Base-by-base conservation (phyloP, 1,140 invertebrate species). In the Papilio aristodemus region DNA sequence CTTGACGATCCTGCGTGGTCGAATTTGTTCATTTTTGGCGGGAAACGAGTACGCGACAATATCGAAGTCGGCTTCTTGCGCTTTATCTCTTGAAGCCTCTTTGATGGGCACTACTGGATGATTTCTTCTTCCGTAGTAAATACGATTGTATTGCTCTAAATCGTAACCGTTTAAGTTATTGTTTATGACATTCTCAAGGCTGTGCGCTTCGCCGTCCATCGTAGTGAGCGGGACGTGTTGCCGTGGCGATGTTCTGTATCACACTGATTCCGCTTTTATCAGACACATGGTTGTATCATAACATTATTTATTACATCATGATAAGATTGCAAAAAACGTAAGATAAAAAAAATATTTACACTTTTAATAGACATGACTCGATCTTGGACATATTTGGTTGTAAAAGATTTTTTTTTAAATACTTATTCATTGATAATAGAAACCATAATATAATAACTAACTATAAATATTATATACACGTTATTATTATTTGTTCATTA, bases 21-120 rank as follows among this genome's bases (percentile, higher is more conserved):
- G 91, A 7, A 95, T 89, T 68, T 97, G 97, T 78, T 93, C 89
- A 8, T 92, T 81, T 3, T 94, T 93, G 10, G 94, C 93, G 1
- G 86, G 80, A 75, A 99, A 95, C 1, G 90, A 91, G 86, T 95
- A 98, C 0, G 95, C 96, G 74, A 95, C 93, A 2, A 99, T 84
- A 78, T 99, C 96, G 76, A 98, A 95, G 70, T 95, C 90, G 69
- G 93, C 90, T 19, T 93, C 86, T 58, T 86, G 86, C 0, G 89
- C 87, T 6, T 84, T 81, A 25, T 79, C 78, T 9, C 86, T 69
- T 0, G 87, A 87, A 6, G 85, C 68, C 0, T 89, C 86, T 63
- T 91, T 91, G 0, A 91, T 25, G 27, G 77, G 77, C 5, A 90
- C 68, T 77, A 87, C 85, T n/a, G 74, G 71, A 62, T 91, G 80